Evolutionary conservation across 2,113 vertebrate genomes (phyloP).

Genomic region (Burhinus bistriatus): DNA sequence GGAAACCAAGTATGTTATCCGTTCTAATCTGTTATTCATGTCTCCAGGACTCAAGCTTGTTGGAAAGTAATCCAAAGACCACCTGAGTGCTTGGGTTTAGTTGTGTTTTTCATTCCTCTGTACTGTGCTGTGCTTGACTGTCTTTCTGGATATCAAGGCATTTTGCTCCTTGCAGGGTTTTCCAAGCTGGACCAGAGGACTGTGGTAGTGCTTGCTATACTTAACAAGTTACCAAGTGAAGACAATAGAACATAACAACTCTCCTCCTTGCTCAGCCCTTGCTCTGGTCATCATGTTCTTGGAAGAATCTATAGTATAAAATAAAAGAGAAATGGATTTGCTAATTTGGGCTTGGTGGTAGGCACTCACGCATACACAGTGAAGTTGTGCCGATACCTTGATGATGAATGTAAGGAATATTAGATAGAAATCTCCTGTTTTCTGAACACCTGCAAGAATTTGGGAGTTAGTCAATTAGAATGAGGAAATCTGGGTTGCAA

Average conservation of each 20-base stretch:
- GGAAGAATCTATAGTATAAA: not conserved
- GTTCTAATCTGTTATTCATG: not conserved
- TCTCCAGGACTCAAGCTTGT: not conserved
- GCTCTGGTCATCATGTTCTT: not conserved
- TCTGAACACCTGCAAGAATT: not conserved
- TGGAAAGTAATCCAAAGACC: not conserved
- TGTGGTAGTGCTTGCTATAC: not conserved
- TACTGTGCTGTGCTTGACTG: not conserved
- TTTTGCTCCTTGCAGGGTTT: not conserved
- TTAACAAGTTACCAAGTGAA: not conserved
- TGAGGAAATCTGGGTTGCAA: not conserved
- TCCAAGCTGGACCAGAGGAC: not conserved
- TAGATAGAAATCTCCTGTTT: not conserved
- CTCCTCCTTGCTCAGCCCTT: not conserved
- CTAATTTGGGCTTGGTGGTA: not conserved
- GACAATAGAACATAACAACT: not conserved
- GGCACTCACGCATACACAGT: not conserved
- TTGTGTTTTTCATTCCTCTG: not conserved
- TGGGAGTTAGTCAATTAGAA: not conserved
- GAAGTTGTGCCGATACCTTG: not conserved
- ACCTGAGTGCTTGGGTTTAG: not conserved
- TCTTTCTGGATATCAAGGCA: not conserved
- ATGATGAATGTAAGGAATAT: not conserved
- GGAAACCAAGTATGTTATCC: not conserved
- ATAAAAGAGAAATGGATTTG: not conserved